phyloP scores from a whole-genome alignment of 1,140 invertebrate genomes.

The Macrotrachela quadricornifera region DNA sequence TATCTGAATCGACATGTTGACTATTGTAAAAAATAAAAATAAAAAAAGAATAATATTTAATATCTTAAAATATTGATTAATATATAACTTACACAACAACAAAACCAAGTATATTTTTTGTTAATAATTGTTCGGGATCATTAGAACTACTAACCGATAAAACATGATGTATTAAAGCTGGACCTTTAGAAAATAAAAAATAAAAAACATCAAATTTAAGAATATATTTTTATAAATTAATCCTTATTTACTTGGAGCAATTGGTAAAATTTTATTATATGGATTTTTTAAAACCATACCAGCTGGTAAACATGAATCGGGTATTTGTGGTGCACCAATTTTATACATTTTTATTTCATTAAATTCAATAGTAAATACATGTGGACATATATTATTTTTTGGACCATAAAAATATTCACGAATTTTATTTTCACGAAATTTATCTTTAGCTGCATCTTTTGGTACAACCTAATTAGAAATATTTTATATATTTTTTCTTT shows the following conservation, averaged over 20 bases:
- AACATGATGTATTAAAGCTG: constrained; percentile 59
- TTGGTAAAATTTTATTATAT: constrained; percentile 58
- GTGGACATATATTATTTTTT: constrained; percentile 52
- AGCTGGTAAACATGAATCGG: constrained; percentile 77
- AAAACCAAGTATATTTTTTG: constrained; percentile 70
- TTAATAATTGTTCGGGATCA: constrained; percentile 46
- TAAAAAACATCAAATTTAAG: constrained; percentile 4
- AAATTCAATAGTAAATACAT: constrained; percentile 69
- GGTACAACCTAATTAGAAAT: constrained; percentile 48
- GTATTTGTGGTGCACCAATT: constrained; percentile 51
- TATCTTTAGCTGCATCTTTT: constrained; percentile 28
- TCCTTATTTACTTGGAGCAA: constrained; percentile 39
- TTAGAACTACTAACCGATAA: constrained; percentile 52
- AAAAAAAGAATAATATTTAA: too few relatives aligned
- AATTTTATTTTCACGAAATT: constrained; percentile 40
- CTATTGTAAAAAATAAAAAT: constrained; percentile 37
- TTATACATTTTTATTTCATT: constrained; percentile 9
- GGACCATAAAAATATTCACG: constrained; percentile 84
- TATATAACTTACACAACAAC: constrained; percentile 70
- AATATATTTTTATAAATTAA: neutral
- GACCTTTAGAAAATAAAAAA: constrained; percentile 28
- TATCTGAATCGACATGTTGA: constrained; percentile 64
- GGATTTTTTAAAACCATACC: constrained; percentile 82
- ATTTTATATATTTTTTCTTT: neutral
- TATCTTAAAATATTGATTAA: too few relatives aligned